Percentiles rank a stretch among this genome's conserved stretches.
These are phyloP conservation scores for Hybognathus amarus DNA, from an alignment of 2,797 vertebrate genomes.

Conservation along the genomic window DNA sequence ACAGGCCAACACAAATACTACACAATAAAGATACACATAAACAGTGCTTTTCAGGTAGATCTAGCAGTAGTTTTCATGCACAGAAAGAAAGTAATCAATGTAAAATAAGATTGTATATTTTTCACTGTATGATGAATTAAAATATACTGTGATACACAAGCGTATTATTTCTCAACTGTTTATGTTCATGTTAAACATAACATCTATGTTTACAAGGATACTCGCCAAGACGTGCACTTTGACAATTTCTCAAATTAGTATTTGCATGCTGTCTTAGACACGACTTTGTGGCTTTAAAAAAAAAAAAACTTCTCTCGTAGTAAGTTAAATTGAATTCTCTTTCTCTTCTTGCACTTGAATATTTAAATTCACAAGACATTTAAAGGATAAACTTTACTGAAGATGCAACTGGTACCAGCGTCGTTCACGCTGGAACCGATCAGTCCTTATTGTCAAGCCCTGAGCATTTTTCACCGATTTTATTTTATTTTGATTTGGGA, in stretches of 20 bases:
- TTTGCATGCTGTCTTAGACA: neutral
- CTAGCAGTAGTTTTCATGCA: neutral
- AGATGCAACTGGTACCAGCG: neutral
- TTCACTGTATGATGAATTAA: neutral
- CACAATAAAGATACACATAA: neutral
- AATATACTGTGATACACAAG: neutral
- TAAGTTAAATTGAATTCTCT: neutral
- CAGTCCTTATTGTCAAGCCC: neutral
- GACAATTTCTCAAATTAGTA: neutral
- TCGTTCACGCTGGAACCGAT: neutral
- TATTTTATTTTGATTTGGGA: neutral
- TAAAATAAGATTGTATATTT: neutral
- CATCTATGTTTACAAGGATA: neutral
- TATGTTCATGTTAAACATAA: neutral
- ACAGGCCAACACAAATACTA: neutral
- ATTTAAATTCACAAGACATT: neutral
- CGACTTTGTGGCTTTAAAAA: no score
- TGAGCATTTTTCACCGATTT: neutral
- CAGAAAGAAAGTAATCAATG: neutral
- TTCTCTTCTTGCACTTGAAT: neutral
- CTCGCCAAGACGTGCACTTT: neutral
- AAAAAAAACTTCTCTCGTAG: neutral
- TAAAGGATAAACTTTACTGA: neutral
- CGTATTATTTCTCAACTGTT: neutral
- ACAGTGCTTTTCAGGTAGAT: neutral